Conservation (phyloP, 2,888 invertebrate genomes). For the Eupithecia vulgata region DNA sequence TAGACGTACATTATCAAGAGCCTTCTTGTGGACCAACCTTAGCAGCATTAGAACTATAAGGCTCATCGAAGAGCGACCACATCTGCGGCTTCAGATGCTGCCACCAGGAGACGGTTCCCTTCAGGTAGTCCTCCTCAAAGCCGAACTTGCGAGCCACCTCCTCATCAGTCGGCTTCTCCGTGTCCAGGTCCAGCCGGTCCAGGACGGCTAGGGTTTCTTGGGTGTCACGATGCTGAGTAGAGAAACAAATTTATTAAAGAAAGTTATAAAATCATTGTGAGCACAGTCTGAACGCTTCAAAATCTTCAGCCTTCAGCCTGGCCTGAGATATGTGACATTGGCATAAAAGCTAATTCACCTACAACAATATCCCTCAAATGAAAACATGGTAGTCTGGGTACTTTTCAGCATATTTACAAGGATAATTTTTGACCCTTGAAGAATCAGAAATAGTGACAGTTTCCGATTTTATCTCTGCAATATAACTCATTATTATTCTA, state of each 20-base stretch:
- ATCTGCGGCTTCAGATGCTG: slow-evolving; percentile 98
- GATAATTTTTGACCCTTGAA: too few relatives aligned
- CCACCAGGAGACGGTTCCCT: slow-evolving; percentile 97
- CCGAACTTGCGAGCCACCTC: slow-evolving; percentile 99
- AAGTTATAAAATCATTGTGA: too few relatives aligned
- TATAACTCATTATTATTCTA: too few relatives aligned
- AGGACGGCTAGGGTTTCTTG: slow-evolving; percentile 99
- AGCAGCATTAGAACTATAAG: slow-evolving; percentile 98
- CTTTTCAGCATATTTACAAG: too few relatives aligned
- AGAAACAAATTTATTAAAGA: not conserved
- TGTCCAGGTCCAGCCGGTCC: slow-evolving; percentile 98
- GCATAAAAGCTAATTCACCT: too few relatives aligned
- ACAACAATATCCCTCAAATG: too few relatives aligned
- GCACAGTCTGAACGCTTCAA: too few relatives aligned
- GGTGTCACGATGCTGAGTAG: slow-evolving; percentile 95
- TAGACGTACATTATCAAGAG: not conserved
- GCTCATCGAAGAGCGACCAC: slow-evolving; percentile 99
- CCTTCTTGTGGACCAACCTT: slow-evolving; percentile 86
- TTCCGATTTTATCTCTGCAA: too few relatives aligned
- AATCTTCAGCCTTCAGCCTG: too few relatives aligned
- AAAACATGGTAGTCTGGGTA: not conserved
- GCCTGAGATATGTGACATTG: too few relatives aligned
- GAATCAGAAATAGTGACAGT: too few relatives aligned
- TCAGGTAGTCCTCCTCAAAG: slow-evolving; percentile 96
- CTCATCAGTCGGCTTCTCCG: slow-evolving; percentile 98